These are phyloP conservation scores for Chondrosia reniformis DNA, from an alignment of 37 sponge, comb jelly and placozoan species.

Conservation along the genomic window DNA sequence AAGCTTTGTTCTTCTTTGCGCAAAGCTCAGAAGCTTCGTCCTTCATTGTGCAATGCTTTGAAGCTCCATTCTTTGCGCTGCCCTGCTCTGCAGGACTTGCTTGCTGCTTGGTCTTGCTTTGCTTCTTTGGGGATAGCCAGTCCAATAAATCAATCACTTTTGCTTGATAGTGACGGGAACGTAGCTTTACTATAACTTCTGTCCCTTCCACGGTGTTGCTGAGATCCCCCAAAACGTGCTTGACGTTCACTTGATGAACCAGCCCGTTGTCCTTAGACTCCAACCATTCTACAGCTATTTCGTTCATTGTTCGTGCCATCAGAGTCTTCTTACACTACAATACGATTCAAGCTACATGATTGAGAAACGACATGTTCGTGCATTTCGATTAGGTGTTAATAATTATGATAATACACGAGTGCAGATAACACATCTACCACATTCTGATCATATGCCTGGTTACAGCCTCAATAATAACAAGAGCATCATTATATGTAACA, in stretches of 20 bases:
- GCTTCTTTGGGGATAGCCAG: neutral
- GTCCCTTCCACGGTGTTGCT: neutral
- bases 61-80: neutral
- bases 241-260: neutral
- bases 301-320: no score
- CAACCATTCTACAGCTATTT: neutral
- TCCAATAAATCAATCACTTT: neutral
- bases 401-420: no score
- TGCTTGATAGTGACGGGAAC: conserved; percentile 1
- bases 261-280: neutral
- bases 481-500: no score
- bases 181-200: neutral
- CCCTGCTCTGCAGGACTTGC: neutral
- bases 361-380: no score
- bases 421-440: no score
- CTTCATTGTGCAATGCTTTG: no score
- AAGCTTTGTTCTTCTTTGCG: neutral
- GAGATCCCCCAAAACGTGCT: neutral
- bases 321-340: no score
- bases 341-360: no score
- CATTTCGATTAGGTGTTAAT: no score
- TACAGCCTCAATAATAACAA: no score
- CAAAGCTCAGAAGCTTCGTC: neutral
- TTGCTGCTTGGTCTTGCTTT: neutral
- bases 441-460: no score